phyloP scores from a whole-genome alignment of 2,888 invertebrate species.

The Drosophila monieri region DNA sequence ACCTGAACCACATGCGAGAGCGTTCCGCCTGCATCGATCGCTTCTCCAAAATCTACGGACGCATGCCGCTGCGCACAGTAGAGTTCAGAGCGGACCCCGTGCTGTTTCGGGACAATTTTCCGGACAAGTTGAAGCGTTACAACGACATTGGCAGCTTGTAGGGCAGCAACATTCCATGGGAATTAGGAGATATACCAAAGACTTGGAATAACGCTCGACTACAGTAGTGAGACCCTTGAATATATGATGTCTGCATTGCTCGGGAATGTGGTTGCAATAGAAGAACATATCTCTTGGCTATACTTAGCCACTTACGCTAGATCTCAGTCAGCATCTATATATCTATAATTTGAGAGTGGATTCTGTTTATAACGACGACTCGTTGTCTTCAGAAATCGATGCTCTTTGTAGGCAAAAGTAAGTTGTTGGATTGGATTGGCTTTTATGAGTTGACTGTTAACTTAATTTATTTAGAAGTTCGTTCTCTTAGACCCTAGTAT shows the following conservation, averaged over 20 bases:
- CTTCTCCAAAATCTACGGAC: conserved; percentile 91
- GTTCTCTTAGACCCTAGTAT: not conserved
- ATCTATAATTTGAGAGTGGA: not conserved
- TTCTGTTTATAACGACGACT: not conserved
- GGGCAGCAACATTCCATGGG: conserved; percentile 22
- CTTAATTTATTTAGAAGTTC: not conserved
- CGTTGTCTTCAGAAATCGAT: not conserved
- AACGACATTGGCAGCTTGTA: conserved; percentile 95
- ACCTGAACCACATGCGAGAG: conserved; percentile 96
- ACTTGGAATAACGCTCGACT: conserved; percentile 31
- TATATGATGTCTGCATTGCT: conserved; percentile 1
- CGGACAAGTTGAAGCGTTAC: conserved; percentile 93
- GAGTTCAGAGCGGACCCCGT: conserved; percentile 98
- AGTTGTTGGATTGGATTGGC: conserved; percentile 1
- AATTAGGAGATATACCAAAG: conserved; percentile 51
- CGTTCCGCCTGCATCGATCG: conserved; percentile 94
- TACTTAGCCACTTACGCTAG: not conserved
- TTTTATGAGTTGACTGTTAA: not conserved
- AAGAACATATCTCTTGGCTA: not conserved
- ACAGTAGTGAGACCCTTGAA: conserved; percentile 1
- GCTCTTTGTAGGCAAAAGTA: not conserved
- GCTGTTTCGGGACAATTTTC: conserved; percentile 93
- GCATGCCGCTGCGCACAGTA: conserved; percentile 93
- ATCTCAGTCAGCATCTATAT: conserved; percentile 7
- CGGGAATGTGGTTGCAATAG: not conserved